phyloP scores from a whole-genome alignment of 2,797 vertebrate genomes.

The Schizothorax lantsangensis region DNA sequence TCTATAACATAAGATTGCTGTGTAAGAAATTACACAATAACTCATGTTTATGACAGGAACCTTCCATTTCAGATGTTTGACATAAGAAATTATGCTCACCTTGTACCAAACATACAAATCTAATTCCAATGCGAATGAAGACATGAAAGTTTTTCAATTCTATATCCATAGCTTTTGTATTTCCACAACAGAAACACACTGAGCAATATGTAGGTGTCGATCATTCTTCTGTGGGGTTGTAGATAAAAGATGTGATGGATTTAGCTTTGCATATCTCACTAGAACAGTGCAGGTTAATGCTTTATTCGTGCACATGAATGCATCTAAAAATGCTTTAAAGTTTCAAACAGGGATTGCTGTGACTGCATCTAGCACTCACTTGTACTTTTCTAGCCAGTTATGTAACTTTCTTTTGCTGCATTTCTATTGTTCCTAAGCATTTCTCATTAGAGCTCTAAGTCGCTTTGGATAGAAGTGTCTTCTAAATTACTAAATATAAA shows the following conservation, averaged over 20 bases:
- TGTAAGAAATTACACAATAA: background rate
- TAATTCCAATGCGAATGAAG: constrained; percentile 3
- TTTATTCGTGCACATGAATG: background rate
- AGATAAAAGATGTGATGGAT: background rate
- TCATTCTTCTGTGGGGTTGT: background rate
- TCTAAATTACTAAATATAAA: too few species aligned
- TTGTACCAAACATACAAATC: background rate
- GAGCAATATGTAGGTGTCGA: background rate
- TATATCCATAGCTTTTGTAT: background rate
- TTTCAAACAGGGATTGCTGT: too few species aligned
- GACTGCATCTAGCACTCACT: too few species aligned
- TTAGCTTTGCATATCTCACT: background rate
- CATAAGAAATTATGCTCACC: constrained; percentile 13
- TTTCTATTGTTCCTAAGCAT: background rate
- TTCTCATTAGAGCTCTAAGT: too few species aligned
- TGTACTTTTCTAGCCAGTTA: background rate
- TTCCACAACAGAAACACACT: background rate
- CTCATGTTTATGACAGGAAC: background rate
- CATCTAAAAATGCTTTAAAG: too few species aligned
- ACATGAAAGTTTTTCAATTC: background rate
- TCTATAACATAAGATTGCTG: background rate
- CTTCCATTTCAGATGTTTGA: constrained; percentile 12
- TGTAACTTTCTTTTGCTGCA: background rate
- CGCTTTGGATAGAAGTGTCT: too few species aligned
- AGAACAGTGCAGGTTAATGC: background rate